Evolutionary conservation across 1,140 invertebrate species (phyloP), one percentile per base, ranked within the genome.

Genomic region (Drosophila nannoptera): DNA sequence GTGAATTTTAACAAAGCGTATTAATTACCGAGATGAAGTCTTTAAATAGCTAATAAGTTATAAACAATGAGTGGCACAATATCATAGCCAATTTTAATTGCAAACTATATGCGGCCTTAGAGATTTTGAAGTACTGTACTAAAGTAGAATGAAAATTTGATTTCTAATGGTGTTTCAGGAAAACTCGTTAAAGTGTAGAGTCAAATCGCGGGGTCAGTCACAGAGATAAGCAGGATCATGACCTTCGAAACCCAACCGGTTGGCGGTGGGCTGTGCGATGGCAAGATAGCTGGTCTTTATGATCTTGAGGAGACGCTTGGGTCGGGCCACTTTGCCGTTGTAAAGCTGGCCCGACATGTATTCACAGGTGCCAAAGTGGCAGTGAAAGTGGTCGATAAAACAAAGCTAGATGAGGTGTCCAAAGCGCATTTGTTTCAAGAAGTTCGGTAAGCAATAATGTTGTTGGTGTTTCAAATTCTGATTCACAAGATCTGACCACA

Each of bases 351-450:
- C 7, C 92, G 96, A 70, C 99, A 99, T 93, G 98, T 99, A 43
- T 99, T 99, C 90, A 99, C 98, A 42, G 98, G 98, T n/a, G 97
- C 99, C 92, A 98, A 98, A 91, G 98, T 99, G 52, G 95, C 95
- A 50, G 95, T 96, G 40, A 96, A 96, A 92, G 95, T 99, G 50
- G 99, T 99, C 83, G 99, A 99, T 90, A 99, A 99, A 91, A 97
- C 94, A 58, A 98, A 98, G 91, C 91, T 99, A 77, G 98, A 99
- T 91, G 96, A 98, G 80, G 93, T 98, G 7, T 99, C 97, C n/a
- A 94, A 95, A 82, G 94, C 96, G 50, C 98, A 99, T 93, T 93
- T 99, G 56, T 98, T 99, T 90, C 97, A 99, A 92, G 98, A 97
- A 93, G 95, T 96, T 56, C 63, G 87, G 87, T 88, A 49, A 75